Conservation (phyloP, 2,113 vertebrate genomes). For the Lanius collurio region DNA sequence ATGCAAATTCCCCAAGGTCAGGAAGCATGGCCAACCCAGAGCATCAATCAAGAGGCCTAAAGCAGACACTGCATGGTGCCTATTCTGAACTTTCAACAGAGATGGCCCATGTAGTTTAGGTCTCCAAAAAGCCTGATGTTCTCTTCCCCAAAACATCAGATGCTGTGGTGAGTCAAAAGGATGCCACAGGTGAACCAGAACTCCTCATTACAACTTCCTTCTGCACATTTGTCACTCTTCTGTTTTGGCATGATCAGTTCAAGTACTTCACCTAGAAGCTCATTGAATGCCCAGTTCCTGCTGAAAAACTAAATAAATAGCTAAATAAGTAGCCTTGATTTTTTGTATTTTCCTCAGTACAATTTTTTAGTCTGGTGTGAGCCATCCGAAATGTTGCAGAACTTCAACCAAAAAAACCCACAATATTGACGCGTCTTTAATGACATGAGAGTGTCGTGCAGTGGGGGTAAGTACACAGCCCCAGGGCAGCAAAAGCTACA, state of each 20-base stretch:
- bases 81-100: neutral
- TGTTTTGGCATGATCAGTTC: neutral
- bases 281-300: neutral
- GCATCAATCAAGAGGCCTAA: neutral
- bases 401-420: neutral
- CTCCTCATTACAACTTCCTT: neutral
- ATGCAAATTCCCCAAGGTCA: neutral
- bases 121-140: neutral
- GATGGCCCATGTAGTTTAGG: too few species aligned
- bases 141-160: neutral
- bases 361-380: neutral
- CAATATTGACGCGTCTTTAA: neutral
- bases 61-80: neutral
- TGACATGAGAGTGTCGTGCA: neutral
- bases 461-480: neutral
- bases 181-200: neutral
- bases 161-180: neutral
- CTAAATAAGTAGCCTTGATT: too few species aligned
- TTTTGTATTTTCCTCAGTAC: fast-evolving
- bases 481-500: neutral
- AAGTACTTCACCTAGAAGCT: neutral
- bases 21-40: neutral
- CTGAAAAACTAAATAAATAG: neutral
- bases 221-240: neutral
- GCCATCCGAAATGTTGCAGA: neutral